Evolutionary conservation across 2,113 vertebrate genomes (phyloP), one percentile per base, ranked within the genome.

Genomic region (Plectropomus leopardus): DNA sequence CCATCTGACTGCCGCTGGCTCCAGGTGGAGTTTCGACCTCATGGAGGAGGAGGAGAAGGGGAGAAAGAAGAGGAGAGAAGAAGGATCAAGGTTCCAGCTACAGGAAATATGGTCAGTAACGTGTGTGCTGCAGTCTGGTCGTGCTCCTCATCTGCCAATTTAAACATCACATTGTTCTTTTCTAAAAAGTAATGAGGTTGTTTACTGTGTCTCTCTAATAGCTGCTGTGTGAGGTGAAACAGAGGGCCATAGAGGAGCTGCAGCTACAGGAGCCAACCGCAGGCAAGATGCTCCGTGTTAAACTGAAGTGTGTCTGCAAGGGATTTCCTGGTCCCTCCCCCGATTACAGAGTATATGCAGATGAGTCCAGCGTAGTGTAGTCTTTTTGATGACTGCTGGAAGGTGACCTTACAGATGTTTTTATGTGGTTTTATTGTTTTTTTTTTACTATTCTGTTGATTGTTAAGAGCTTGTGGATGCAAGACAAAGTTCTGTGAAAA

Each of bases 201-300:
- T 57, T 42, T 48, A n/a, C 47, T 68, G 23, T 68, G 21, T 78
- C 0, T 91, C 7, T 83, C 72, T 59, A 30, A 9, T 84, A 99
- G 98, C 90, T 97, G 89, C 92, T 99, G 88, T 87, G 90, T 78
- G 96, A 97, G 86, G 96, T 99, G 87, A 97, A 96, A 87, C 94
- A 92, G 89, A 96, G 95, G 81, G 97, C 97, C 3, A 92, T 97
- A 54, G 90, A 93, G 67, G 96, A 96, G 84, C 93, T 99, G 82
- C 94, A 96, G 76, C 91, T 98, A 28, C 86, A 94, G 72, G 91
- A 96, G 48, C 90, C 96, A 32, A 83, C 94, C 3, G 7, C 57
- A 89, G 97, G 97, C 96, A 88, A 95, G 83, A 53, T 5, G 17
- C 58, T 65, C 19, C 32, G 14, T 79, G n/a, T 63, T 45, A 26